Base-by-base conservation (phyloP, 2,797 vertebrate species). In the Percopsis omiscomaycus region DNA sequence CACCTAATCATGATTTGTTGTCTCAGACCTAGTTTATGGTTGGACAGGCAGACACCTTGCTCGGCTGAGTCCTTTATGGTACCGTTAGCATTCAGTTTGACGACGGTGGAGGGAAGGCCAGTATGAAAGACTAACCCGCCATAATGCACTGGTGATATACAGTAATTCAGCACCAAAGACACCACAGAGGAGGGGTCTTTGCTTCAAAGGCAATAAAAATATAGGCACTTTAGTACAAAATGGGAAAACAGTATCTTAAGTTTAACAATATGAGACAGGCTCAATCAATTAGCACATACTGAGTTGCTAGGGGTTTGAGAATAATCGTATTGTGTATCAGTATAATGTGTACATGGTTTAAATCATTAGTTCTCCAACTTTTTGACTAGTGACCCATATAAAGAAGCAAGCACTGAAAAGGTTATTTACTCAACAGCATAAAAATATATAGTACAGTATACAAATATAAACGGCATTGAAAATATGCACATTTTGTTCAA, bases 261-360 rank as follows among this genome's bases (percentile, higher is more conserved):
- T 50, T 64, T 73, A 68, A 78, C 68, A 42, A 64, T 28, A 46
- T 6, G 57, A 64, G 69, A 72, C 65, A 55, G 52, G n/a, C 48
- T 28, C 16, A 22, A 29, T 16, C 16, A 50, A 66, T 64, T 70
- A 83, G 29, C 55, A 79, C 82, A 68, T 64, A 68, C 60, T 65
- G 74, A 79, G 53, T 74, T 73, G 63, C 72, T 42, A 63, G 37
- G 8, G 37, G 8, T 42, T 6, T 42, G 37, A 42, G 37, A 9
- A 42, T 42, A 42, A 42, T 9, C 37, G 9, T 42, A 42, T 42
- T 42, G 37, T 42, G 37, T 42, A 42, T 42, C 37, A 42, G 0
- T 42, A 42, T 42, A 22, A 22, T 42, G 37, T 37, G 32, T 37
- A 37, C 8, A 9, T 9, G 37, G 37, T 2, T 22, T 22, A 22